Conservation (phyloP, 2,113 vertebrate genomes). For the Sinosuthora webbiana region DNA sequence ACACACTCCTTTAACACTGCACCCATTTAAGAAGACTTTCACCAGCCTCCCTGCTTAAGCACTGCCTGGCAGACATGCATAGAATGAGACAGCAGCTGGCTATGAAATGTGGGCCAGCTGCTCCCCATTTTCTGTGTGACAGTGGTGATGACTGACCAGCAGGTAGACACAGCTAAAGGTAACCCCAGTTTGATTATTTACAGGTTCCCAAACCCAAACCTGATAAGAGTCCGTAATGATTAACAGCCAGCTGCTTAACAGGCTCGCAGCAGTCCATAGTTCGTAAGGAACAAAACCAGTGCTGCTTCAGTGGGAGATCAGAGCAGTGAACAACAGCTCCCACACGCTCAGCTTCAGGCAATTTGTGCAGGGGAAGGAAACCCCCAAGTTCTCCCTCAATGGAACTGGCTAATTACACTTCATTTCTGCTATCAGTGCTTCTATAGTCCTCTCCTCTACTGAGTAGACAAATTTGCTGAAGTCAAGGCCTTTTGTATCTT, state of each 20-base stretch:
- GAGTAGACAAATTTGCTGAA: background rate
- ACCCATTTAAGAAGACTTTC: background rate
- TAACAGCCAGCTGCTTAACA: slow-evolving; percentile 15
- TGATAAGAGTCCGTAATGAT: slow-evolving; percentile 26
- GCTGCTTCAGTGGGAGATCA: background rate
- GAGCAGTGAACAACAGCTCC: background rate
- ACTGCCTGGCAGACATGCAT: accelerated
- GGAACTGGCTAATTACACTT: background rate
- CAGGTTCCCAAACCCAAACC: background rate
- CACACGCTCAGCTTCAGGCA: background rate
- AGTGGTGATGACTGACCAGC: background rate
- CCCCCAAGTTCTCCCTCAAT: background rate
- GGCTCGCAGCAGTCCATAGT: background rate
- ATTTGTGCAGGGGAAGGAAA: background rate
- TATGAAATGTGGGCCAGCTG: background rate
- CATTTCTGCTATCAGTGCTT: background rate
- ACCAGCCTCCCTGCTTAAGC: background rate
- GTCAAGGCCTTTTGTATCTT: background rate
- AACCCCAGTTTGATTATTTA: slow-evolving; percentile 43
- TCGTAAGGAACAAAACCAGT: background rate
- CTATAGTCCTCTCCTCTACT: background rate
- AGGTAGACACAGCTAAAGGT: background rate
- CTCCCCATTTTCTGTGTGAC: background rate
- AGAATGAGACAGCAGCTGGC: background rate
- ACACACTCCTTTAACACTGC: background rate